Evolutionary conservation across 2,113 vertebrate species (phyloP), one percentile per base, ranked within the genome.

Genomic region (Nicator chloris): DNA sequence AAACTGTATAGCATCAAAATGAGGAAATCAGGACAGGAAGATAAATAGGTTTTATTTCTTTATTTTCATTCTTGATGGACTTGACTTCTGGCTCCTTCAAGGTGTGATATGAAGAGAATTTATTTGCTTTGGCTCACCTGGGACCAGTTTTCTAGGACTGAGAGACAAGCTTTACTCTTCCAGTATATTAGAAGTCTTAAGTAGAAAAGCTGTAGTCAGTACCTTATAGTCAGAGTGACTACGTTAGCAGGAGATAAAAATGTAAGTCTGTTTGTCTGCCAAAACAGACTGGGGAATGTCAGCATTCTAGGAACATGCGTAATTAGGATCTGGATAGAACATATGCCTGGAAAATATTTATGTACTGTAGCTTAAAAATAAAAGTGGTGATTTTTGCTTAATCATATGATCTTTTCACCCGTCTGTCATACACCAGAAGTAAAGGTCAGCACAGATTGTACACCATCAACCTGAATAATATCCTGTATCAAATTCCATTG

Each of bases 261-360:
- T 84, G 13, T 66, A 73, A 35, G 13, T 76, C 44, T 82, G 33
- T 80, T 92, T 92, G 80, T 92, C 94, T 96, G 89, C 56, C 86
- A 96, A 81, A 83, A 54, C 83, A 93, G 89, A 77, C 91, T 90
- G 82, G 87, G 39, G 26, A 92, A 73, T 86, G 73, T 89, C 81
- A 86, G 77, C 35, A 35, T 87, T 95, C 92, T 92, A 95, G 81
- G 87, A 95, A 86, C 73, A 89, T 82, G 33, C 33, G 13, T 86
- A 84, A 53, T 89, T 94, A 78, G 40, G 56, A 47, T 82, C 65
- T 82, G 44, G 42, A 40, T 78, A 51, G 49, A 91, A 81, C 77
- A 91, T 83, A 89, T 82, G 84, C 30, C 73, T 59, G 35, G 39
- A 75, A 91, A 96, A 92, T 92, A 75, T 84, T 89, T 89, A 53